Evolutionary conservation across 2,113 vertebrate species (phyloP).

Genomic region (Myrmophylax atrothorax): DNA sequence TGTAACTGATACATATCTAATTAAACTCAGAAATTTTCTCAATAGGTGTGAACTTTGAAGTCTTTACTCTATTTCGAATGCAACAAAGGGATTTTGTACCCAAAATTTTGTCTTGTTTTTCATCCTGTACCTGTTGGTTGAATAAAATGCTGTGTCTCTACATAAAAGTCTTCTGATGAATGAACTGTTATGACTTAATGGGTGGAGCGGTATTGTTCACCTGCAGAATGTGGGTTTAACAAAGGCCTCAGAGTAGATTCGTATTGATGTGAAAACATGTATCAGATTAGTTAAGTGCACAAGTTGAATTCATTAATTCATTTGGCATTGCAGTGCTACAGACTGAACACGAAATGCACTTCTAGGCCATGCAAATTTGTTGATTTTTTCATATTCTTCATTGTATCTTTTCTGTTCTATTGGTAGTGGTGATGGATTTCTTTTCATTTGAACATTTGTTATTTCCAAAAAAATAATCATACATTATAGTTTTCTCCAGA

Average conservation of each 20-base stretch:
- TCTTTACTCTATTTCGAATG: not conserved
- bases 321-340: not conserved
- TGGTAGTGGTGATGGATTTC: not conserved
- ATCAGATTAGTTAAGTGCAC: not conserved
- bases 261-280: not conserved
- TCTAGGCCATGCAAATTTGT: not conserved
- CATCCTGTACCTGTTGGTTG: not conserved
- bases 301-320: not conserved
- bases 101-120: not conserved
- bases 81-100: fast-evolving
- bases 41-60: not conserved
- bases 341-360: not conserved
- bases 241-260: not conserved
- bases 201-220: not conserved
- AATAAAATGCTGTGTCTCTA: not conserved
- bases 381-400: not conserved
- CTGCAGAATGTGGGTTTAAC: not conserved
- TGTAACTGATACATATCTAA: not conserved
- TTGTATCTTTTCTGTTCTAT: not conserved
- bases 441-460: not conserved
- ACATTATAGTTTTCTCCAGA: not conserved
- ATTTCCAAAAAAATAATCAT: not conserved
- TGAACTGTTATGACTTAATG: not conserved
- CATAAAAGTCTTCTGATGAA: not conserved
- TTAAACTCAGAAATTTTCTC: not conserved